Base-by-base conservation (phyloP, 2,797 vertebrate species). In the Aplochiton taeniatus region DNA sequence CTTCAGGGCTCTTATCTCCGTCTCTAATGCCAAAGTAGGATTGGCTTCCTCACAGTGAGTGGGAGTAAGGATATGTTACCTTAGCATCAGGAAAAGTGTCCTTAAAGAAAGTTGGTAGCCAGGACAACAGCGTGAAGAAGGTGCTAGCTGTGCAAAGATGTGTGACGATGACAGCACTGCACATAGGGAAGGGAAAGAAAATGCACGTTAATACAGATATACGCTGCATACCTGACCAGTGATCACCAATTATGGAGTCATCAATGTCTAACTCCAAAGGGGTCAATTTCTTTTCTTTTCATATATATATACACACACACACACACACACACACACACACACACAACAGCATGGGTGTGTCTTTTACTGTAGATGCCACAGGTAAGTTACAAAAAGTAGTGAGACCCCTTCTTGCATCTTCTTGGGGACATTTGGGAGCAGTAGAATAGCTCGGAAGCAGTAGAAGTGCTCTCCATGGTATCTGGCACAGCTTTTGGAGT, bases 31-130 rank as follows among this genome's bases (percentile, higher is more conserved):
- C 10, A 48, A 14, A 14, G 46, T 9, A 48, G 9, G 13, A 48
- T 11, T 56, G 45, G 47, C n/a, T 43, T 57, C 20, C 42, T 48
- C 13, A 63, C 20, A 9, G 31, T 4, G 45, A 9, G 49, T 19
- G 17, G n/a, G 14, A 13, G 14, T 52, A 20, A 14, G 13, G n/a
- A 31, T 42, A 13, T 3, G 83, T 87, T 85, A 98, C 97, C 95
- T 98, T 96, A 11, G 96, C 93, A 5, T 94, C 90, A 0, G 96
- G 96, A 75, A 95, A 98, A 0, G 91, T 94, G 79, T 98, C 97
- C 83, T 93, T 94, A 56, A 99, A 99, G 92, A 94, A 99, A 0
- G 95, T 98, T 0, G 97, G 97, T 78, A 99, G 89, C 97, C 97
- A 99, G 47, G 96, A 99, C 74, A 98, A 89, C 42, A 99, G 91